Conservation (phyloP, 1,140 invertebrate species). For the Bilobella aurantiaca region DNA sequence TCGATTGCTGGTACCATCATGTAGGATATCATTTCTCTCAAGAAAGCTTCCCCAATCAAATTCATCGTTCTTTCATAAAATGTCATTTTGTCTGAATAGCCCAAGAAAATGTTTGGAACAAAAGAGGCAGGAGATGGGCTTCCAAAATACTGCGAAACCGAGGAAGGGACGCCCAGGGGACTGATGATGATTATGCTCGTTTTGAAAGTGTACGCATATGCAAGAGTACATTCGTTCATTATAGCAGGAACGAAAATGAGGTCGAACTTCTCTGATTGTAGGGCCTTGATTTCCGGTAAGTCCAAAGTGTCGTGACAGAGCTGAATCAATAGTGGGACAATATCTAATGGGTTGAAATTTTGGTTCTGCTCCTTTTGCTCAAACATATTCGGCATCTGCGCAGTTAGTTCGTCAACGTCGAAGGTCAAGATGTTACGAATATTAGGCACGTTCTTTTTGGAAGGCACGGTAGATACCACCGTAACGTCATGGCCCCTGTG, state of each 20-base stretch:
- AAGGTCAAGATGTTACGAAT: background rate
- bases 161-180: background rate
- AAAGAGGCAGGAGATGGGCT: background rate
- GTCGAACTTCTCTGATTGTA: background rate
- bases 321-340: background rate
- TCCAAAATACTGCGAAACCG: background rate
- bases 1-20: background rate
- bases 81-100: conserved; percentile 10
- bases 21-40: background rate
- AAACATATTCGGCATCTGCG: background rate
- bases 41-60: background rate
- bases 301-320: background rate
- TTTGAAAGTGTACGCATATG: background rate
- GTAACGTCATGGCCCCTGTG: background rate
- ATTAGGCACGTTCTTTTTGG: background rate
- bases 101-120: conserved; percentile 7
- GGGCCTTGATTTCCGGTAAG: background rate
- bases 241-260: background rate
- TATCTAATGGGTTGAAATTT: background rate
- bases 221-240: background rate
- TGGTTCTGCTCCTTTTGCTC: background rate
- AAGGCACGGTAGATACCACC: background rate
- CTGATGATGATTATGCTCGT: background rate
- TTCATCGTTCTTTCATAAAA: conserved; percentile 37
- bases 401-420: background rate